Conservation (phyloP, 2,113 vertebrate species). For the Xyrauchen texanus region DNA sequence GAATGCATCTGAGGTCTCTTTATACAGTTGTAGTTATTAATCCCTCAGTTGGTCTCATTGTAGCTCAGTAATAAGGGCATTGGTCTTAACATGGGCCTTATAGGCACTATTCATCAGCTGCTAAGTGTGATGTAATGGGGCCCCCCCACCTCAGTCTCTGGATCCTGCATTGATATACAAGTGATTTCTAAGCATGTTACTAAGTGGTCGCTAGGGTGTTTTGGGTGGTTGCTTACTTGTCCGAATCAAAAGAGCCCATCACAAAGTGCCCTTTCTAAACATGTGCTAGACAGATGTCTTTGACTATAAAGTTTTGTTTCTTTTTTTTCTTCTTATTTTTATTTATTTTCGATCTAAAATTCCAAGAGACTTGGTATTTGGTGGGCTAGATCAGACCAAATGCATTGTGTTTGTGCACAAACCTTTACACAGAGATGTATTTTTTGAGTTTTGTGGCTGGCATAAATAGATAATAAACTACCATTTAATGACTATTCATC, state of each 20-base stretch:
- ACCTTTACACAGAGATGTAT: not conserved
- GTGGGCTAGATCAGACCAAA: not conserved
- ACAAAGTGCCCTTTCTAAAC: too few relatives aligned
- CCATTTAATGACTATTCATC: not conserved
- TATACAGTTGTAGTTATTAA: slow-evolving; percentile 51
- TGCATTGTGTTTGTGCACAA: slow-evolving; percentile 8
- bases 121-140: not conserved
- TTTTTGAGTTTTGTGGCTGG: not conserved
- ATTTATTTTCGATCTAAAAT: not conserved
- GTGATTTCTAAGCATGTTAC: too few relatives aligned
- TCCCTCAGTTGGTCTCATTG: slow-evolving; percentile 48
- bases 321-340: too few relatives aligned
- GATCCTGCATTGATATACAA: not conserved
- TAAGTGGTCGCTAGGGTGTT: not conserved
- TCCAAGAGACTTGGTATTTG: not conserved
- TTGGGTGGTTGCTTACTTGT: too few relatives aligned
- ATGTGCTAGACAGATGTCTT: too few relatives aligned
- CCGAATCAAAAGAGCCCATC: too few relatives aligned
- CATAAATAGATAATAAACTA: slow-evolving; percentile 23
- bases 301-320: not conserved
- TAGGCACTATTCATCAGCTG: slow-evolving; percentile 32
- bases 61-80: slow-evolving; percentile 43
- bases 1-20: slow-evolving; percentile 50
- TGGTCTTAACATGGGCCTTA: slow-evolving; percentile 23
- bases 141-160: not conserved